Base-by-base conservation (phyloP, 2,888 invertebrate genomes). In the Tipula confusa region DNA sequence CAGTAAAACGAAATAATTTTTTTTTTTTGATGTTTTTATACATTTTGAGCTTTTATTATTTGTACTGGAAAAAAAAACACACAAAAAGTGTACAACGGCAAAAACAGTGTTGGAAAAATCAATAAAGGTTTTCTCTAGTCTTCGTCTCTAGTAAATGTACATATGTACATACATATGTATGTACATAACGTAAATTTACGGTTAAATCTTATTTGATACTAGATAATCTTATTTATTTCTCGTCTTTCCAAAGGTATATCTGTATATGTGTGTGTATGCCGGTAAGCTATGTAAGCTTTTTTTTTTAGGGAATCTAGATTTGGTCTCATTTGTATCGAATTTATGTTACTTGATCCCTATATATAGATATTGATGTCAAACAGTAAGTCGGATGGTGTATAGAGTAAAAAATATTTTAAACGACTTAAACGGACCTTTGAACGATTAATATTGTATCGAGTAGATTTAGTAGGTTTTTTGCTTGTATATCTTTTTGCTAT, bases 161-260 rank as follows among this genome's bases (percentile, higher is more conserved):
- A 43, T 15, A 43, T 11, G 5, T 64, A 24, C 9, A 64, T 7
- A 64, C 24, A 24, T 43, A 64, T 64, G 64, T 24, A 64, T 64
- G 43, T 43, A 43, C 43, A 64, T 64, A 64, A 64, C 64, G 64
- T 64, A 64, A 64, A 64, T 64, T 64, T 64, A 64, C 64, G 64
- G 64, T 64, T 64, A 64, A 64, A 64, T 64, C 64, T 64, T 24
- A 64, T 64, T 64, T 64, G 24, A 64, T 64, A 64, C 64, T 24
- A 64, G 24, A 64, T 1, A 64, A 64, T 24, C 24, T 64, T 64
- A 11, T 64, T 24, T 64, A 24, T 64, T 24, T 64, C 24, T 9
- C 9, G 64, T 64, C 1, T 64, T 24, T 64, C 64, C 9, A 64
- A 24, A 64, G 64, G 64, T 64, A 24, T 24, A 24, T 24, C n/a